Evolutionary conservation across 2,888 invertebrate species (phyloP).

Genomic region (Noctuana brunneofusca): DNA sequence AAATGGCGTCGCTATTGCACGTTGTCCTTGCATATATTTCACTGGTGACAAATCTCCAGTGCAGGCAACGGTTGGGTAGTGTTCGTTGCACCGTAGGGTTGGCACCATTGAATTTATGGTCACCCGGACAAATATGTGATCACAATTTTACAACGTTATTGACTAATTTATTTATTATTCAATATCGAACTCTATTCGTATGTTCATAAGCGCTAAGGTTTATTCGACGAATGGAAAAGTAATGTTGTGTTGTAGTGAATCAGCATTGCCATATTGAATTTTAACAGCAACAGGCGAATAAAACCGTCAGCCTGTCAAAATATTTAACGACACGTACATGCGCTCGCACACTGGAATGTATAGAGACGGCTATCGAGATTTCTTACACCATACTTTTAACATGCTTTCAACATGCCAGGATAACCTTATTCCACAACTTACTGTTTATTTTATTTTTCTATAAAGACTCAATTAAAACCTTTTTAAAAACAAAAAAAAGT

Average conservation of each 20-base stretch:
- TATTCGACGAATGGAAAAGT: background rate
- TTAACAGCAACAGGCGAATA: constrained; percentile 43
- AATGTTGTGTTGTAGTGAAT: constrained; percentile 37
- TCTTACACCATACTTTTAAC: background rate
- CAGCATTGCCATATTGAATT: constrained; percentile 45
- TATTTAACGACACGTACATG: constrained; percentile 44
- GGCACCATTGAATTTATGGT: constrained; percentile 39
- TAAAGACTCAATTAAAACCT: too few species aligned
- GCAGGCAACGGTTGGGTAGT: constrained; percentile 25
- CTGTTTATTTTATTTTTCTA: too few species aligned
- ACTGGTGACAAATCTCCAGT: constrained; percentile 41
- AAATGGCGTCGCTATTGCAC: constrained; percentile 42
- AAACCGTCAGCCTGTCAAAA: constrained; percentile 51
- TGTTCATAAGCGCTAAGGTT: constrained; percentile 7
- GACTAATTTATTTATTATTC: background rate
- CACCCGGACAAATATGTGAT: constrained; percentile 33
- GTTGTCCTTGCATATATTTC: constrained; percentile 40
- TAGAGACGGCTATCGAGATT: constrained; percentile 20
- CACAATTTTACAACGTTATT: constrained; percentile 9
- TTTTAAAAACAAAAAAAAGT: too few species aligned
- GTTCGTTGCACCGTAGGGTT: constrained; percentile 35
- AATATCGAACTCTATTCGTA: constrained; percentile 25
- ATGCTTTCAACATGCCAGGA: background rate
- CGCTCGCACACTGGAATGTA: constrained; percentile 37
- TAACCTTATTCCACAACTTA: too few species aligned